These are phyloP conservation scores for Coboldia fuscipes DNA, from an alignment of 1,140 invertebrate genomes.

Conservation along the genomic window DNA sequence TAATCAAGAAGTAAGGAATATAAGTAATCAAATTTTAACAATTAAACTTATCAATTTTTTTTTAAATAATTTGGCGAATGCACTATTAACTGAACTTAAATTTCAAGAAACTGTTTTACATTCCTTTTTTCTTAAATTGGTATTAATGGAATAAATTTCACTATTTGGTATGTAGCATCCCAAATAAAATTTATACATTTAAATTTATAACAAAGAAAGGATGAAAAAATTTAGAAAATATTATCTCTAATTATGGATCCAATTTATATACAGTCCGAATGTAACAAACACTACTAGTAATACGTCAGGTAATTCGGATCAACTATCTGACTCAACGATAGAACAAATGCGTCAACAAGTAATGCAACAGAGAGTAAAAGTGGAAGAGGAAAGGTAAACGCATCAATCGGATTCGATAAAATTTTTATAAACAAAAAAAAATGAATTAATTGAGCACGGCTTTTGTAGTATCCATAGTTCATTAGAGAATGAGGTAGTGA, in stretches of 20 bases:
- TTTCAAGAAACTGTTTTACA: too few relatives aligned
- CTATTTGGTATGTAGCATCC: background rate
- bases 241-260: too few relatives aligned
- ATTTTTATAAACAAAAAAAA: background rate
- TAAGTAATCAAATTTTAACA: background rate
- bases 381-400: constrained; percentile 46
- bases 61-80: background rate
- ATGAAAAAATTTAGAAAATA: too few relatives aligned
- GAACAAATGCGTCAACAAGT: constrained; percentile 48
- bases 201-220: too few relatives aligned
- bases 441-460: background rate
- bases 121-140: too few relatives aligned
- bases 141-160: background rate
- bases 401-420: constrained; percentile 3
- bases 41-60: constrained; percentile 1
- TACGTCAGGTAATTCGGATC: constrained; percentile 1
- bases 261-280: background rate
- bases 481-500: too few relatives aligned
- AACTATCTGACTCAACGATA: constrained; percentile 42
- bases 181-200: too few relatives aligned
- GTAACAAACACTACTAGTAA: background rate
- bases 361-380: constrained; percentile 43
- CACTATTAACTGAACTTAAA: background rate
- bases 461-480: too few relatives aligned
- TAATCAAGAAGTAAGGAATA: background rate